Percentiles rank a stretch among this genome's conserved stretches.
Evolutionary conservation across 2,888 invertebrate genomes (phyloP).

Genomic region (Lottia scabra): DNA sequence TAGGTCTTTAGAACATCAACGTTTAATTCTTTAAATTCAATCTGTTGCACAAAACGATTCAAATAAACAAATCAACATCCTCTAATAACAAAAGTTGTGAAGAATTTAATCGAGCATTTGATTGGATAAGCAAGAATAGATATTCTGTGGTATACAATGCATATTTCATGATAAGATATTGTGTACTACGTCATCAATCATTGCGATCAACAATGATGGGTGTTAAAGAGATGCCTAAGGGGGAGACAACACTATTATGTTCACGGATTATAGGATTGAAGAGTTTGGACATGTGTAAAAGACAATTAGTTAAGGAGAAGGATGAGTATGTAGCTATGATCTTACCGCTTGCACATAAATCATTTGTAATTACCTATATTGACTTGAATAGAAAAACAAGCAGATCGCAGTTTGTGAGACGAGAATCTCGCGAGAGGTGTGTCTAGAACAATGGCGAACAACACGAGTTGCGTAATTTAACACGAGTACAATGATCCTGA

Average conservation of each 20-base stretch:
- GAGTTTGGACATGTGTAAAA: background rate
- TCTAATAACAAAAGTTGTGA: background rate
- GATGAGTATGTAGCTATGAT: background rate
- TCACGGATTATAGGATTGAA: background rate
- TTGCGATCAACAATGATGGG: background rate
- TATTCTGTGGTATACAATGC: background rate
- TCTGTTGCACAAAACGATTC: too few relatives aligned
- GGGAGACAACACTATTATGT: background rate
- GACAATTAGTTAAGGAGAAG: background rate
- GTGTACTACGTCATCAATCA: slow-evolving; percentile 5
- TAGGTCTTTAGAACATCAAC: too few relatives aligned
- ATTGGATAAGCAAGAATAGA: slow-evolving; percentile 2
- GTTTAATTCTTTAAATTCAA: too few relatives aligned
- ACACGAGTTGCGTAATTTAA: too few relatives aligned
- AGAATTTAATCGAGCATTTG: background rate
- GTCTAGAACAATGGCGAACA: background rate
- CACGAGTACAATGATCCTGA: too few relatives aligned
- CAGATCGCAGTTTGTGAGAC: background rate
- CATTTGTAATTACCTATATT: background rate
- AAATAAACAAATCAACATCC: background rate
- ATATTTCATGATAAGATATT: background rate
- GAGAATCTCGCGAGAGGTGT: background rate
- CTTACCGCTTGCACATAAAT: background rate
- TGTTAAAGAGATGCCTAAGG: background rate
- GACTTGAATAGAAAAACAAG: background rate